Percentiles rank a stretch among this genome's conserved stretches.
Conservation (phyloP, 2,888 invertebrate genomes). For the Hydraecia micacea region DNA sequence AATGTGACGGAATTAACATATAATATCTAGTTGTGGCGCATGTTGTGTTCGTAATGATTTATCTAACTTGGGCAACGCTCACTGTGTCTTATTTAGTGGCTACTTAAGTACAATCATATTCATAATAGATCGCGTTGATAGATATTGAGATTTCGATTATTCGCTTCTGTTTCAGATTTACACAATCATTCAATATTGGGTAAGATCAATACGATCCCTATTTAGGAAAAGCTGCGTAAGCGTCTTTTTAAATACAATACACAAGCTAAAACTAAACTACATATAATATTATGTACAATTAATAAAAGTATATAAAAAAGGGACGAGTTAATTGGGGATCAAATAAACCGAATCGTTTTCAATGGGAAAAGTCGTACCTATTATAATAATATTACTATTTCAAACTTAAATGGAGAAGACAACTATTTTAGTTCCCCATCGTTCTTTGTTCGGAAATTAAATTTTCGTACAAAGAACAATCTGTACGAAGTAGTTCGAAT, state of each 20-base stretch:
- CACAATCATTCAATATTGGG: neutral
- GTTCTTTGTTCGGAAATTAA: no score
- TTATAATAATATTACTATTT: neutral
- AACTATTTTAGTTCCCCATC: neutral
- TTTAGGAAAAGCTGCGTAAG: neutral
- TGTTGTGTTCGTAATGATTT: constrained; percentile 37
- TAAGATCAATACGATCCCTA: neutral
- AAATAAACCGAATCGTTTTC: neutral
- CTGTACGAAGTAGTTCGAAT: no score
- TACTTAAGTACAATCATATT: constrained; percentile 24
- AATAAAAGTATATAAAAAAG: neutral
- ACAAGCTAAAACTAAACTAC: neutral
- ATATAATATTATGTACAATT: neutral
- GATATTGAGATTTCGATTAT: constrained; percentile 3
- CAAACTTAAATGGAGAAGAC: neutral
- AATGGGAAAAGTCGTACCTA: neutral
- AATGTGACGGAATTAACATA: constrained; percentile 55
- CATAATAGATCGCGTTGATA: constrained; percentile 21
- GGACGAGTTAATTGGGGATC: neutral
- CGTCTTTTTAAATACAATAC: neutral
- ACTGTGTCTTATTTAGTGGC: constrained; percentile 2
- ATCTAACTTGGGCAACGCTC: constrained; percentile 18
- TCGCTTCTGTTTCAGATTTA: neutral
- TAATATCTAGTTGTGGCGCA: constrained; percentile 5
- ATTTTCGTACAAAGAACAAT: no score